phyloP scores from a whole-genome alignment of 2,888 invertebrate species.

The Oegoconia quadripuncta region DNA sequence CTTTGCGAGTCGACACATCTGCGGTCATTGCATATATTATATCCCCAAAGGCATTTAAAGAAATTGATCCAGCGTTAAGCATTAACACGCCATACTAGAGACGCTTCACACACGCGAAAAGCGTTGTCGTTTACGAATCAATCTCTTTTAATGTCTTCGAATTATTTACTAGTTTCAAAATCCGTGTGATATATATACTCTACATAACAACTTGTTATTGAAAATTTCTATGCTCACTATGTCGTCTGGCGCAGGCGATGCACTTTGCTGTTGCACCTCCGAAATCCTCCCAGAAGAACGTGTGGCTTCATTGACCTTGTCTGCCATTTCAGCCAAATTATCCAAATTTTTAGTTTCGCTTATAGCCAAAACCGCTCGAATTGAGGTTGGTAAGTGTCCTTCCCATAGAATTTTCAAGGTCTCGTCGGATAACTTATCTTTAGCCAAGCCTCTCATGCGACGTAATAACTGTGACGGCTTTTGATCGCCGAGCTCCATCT shows the following conservation, averaged over 20 bases:
- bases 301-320: constrained; percentile 12
- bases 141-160: no score
- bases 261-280: background rate
- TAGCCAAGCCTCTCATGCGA: constrained; percentile 12
- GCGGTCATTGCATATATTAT: no score
- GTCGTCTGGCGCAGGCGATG: no score
- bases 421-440: constrained; percentile 15
- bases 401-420: constrained; percentile 15
- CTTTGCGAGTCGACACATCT: no score
- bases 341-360: constrained; percentile 8
- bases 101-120: no score
- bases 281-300: background rate
- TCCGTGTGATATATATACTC: no score
- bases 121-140: no score
- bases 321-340: constrained; percentile 10
- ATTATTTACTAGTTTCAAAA: no score
- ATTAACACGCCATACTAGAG: no score
- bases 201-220: no score
- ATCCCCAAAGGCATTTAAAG: no score
- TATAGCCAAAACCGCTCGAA: constrained; percentile 9
- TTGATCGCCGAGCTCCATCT: constrained; percentile 16
- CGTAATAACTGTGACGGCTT: constrained; percentile 12
- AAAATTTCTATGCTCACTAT: background rate
- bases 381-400: constrained; percentile 13
- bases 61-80: no score